These are phyloP conservation scores for Phalacrocorax pelagicus DNA, from an alignment of 2,113 vertebrate species.

Conservation along the genomic window DNA sequence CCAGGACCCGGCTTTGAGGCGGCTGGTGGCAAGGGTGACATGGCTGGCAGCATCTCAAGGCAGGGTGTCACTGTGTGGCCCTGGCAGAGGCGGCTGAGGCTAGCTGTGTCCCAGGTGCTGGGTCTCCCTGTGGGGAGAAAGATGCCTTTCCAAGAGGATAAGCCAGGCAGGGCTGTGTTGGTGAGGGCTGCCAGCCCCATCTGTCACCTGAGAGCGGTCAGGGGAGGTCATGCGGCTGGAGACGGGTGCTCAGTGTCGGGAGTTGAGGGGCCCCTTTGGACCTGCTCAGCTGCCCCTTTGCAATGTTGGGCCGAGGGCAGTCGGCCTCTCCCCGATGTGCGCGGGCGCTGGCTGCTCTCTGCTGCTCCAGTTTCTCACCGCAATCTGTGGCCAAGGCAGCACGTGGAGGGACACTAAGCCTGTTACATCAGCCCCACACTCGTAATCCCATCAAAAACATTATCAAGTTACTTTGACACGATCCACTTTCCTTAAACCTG, in stretches of 20 bases:
- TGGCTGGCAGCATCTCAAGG: background rate
- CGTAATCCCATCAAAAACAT: constrained; percentile 66
- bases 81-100: background rate
- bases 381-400: background rate
- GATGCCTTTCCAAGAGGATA: background rate
- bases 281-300: background rate
- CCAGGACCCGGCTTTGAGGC: background rate
- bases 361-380: constrained; percentile 15
- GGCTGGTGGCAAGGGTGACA: accelerated
- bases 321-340: accelerated
- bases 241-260: accelerated
- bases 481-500: constrained; percentile 66
- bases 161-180: background rate
- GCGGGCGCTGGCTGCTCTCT: background rate
- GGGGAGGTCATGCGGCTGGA: background rate
- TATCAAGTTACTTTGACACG: constrained; percentile 65
- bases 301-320: background rate
- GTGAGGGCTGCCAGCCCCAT: background rate
- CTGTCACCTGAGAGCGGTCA: background rate
- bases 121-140: background rate
- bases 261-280: background rate
- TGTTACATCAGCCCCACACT: constrained; percentile 45
- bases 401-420: constrained; percentile 10
- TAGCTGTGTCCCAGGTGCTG: background rate
- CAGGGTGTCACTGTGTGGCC: accelerated